These are phyloP conservation scores for Drosophila austrosaltans DNA, from an alignment of 2,888 invertebrate genomes.

Conservation along the genomic window DNA sequence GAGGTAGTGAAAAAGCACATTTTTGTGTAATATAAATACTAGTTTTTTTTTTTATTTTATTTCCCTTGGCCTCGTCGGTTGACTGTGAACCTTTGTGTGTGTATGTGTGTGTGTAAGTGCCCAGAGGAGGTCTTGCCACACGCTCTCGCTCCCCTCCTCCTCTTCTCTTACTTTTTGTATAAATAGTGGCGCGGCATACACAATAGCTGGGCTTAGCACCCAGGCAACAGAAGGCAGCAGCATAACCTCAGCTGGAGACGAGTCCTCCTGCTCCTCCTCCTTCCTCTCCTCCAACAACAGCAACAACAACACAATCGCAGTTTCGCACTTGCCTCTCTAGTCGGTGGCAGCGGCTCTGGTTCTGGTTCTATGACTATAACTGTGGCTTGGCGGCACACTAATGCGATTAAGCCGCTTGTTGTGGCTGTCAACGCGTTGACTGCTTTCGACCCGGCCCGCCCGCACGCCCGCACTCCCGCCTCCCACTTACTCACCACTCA, in stretches of 20 bases:
- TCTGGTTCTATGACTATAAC: slow-evolving; percentile 12
- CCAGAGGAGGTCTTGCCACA: slow-evolving; percentile 54
- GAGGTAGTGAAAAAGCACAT: slow-evolving; percentile 20
- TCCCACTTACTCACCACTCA: no score
- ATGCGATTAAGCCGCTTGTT: slow-evolving; percentile 81
- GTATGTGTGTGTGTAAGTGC: slow-evolving; percentile 28
- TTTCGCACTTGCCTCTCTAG: slow-evolving; percentile 59
- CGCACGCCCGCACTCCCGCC: no score
- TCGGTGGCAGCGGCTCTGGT: not conserved
- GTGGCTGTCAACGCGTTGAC: slow-evolving; percentile 81
- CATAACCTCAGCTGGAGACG: slow-evolving; percentile 47
- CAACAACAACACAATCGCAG: slow-evolving; percentile 62
- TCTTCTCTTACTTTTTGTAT: slow-evolving; percentile 60
- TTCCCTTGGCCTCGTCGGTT: slow-evolving; percentile 22
- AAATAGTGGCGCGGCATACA: slow-evolving; percentile 63
- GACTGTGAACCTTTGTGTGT: slow-evolving; percentile 50
- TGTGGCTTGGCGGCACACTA: slow-evolving; percentile 59
- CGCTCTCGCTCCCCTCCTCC: slow-evolving; percentile 13
- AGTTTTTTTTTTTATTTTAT: slow-evolving; percentile 45
- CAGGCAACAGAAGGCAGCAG: no score
- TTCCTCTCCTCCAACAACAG: no score
- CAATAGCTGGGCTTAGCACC: slow-evolving; percentile 68
- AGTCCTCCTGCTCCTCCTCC: slow-evolving; percentile 18
- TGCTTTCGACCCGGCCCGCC: slow-evolving; percentile 47
- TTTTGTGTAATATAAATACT: slow-evolving; percentile 74